phyloP scores from a whole-genome alignment of 2,113 vertebrate species.

The Daubentonia madagascariensis region DNA sequence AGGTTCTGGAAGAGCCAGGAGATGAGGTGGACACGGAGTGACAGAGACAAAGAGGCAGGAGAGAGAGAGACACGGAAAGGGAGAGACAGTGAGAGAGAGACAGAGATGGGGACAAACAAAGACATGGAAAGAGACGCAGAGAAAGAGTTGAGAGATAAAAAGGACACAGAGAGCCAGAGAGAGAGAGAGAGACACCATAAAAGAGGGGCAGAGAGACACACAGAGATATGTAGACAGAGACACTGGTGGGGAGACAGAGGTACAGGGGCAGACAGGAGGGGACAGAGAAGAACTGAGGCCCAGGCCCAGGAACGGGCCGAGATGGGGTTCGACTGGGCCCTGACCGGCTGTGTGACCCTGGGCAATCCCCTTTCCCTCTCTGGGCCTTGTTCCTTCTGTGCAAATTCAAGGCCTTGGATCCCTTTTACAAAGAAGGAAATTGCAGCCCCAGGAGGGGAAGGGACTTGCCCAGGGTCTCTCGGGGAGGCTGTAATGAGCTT shows the following conservation, averaged over 20 bases:
- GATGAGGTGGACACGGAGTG: neutral
- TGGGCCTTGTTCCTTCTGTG: neutral
- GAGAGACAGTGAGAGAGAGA: no score
- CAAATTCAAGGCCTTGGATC: neutral
- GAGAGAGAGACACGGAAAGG: neutral
- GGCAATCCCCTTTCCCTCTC: neutral
- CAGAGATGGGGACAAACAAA: neutral
- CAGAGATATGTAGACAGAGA: neutral
- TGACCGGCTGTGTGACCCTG: neutral
- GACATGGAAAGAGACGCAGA: no score
- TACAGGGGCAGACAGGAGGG: fast-evolving
- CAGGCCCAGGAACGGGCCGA: neutral
- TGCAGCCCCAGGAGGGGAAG: neutral
- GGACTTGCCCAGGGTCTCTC: neutral
- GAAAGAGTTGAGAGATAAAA: no score
- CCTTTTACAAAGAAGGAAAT: neutral
- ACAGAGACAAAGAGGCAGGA: neutral
- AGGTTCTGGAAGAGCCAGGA: fast-evolving
- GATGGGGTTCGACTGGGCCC: neutral
- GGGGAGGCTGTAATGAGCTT: fast-evolving
- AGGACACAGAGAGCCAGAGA: fast-evolving
- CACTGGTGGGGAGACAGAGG: neutral
- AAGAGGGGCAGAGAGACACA: neutral
- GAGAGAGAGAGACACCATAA: neutral
- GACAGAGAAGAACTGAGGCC: neutral